Evolutionary conservation across 1,140 invertebrate genomes (phyloP).

Genomic region (Archivesica marissinica): DNA sequence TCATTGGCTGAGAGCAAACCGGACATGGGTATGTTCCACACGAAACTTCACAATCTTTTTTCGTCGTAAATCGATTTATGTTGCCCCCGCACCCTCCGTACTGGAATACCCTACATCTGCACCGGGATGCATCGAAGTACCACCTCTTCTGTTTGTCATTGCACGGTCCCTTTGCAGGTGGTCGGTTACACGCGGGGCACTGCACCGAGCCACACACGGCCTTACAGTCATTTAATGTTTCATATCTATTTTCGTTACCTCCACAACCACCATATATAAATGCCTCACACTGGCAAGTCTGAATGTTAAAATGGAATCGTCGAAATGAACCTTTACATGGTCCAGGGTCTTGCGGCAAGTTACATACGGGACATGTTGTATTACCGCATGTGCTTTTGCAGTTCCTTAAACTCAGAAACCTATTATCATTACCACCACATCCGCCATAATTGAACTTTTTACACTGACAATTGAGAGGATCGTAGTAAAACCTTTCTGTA

Average conservation of each 20-base stretch:
- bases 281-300: constrained; percentile 79
- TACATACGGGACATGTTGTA: constrained; percentile 54
- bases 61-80: constrained; percentile 29
- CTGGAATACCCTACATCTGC: constrained; percentile 73
- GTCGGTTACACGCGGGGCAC: constrained; percentile 57
- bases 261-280: constrained; percentile 83
- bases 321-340: constrained; percentile 75
- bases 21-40: constrained; percentile 47
- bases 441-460: constrained; percentile 77
- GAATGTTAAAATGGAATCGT: constrained; percentile 82
- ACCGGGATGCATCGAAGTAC: constrained; percentile 80
- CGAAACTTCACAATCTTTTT: constrained; percentile 23
- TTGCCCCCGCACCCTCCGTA: constrained; percentile 29
- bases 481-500: constrained; percentile 73
- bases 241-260: constrained; percentile 84
- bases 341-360: constrained; percentile 72
- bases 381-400: constrained; percentile 75
- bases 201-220: constrained; percentile 54
- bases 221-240: constrained; percentile 71
- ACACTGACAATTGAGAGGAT: constrained; percentile 70
- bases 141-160: constrained; percentile 82
- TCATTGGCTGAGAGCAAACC: constrained; percentile 71
- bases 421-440: constrained; percentile 81
- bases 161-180: constrained; percentile 76
- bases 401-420: constrained; percentile 68